These are phyloP conservation scores for Calliphora vicina DNA, from an alignment of 1,140 invertebrate species.

Conservation along the genomic window DNA sequence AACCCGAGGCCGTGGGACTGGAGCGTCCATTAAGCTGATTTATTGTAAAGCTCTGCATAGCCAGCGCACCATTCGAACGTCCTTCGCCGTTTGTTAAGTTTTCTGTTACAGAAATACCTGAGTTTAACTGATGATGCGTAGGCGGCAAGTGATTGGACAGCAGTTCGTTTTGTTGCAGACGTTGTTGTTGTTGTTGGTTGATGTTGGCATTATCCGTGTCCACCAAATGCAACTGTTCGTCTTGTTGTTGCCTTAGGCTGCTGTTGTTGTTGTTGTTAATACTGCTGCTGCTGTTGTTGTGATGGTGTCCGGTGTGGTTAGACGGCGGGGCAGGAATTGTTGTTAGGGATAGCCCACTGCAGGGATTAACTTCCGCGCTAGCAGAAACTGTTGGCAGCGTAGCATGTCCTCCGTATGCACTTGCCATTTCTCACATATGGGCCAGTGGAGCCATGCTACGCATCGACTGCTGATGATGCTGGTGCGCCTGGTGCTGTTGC, in stretches of 20 bases:
- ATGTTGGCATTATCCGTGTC: neutral
- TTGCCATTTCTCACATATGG: constrained; percentile 77
- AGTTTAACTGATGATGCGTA: neutral
- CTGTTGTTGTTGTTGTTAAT: neutral
- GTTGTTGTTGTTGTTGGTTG: neutral
- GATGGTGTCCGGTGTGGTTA: neutral
- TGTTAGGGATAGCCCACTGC: neutral
- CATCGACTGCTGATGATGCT: constrained; percentile 68
- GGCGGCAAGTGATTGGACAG: neutral
- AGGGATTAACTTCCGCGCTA: neutral
- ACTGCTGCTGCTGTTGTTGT: neutral
- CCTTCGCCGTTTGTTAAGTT: constrained; percentile 31
- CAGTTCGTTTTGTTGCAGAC: neutral
- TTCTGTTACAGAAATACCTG: constrained; percentile 45
- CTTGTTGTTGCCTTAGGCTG: neutral
- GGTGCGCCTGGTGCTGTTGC: constrained; percentile 63
- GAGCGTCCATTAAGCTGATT: constrained; percentile 42
- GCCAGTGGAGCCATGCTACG: constrained; percentile 73
- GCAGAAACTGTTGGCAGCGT: constrained; percentile 22
- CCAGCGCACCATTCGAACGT: neutral
- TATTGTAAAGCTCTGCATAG: constrained; percentile 35
- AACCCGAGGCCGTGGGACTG: constrained; percentile 55
- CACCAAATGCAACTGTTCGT: neutral
- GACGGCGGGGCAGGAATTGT: neutral
- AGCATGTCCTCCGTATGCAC: constrained; percentile 38